Evolutionary conservation across 2,888 invertebrate genomes (phyloP), one percentile per base, ranked within the genome.

Genomic region (Helleia helle): DNA sequence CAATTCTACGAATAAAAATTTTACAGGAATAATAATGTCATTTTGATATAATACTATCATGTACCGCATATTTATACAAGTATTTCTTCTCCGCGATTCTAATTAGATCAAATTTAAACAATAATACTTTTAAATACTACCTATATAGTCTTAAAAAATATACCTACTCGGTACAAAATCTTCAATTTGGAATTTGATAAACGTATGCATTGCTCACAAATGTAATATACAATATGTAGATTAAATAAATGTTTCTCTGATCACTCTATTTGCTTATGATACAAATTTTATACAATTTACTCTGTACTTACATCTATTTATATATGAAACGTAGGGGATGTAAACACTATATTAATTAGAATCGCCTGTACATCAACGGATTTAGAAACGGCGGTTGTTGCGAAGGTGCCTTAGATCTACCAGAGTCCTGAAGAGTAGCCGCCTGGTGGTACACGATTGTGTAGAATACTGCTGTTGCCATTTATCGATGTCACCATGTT

Each of bases 371-470:
- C 45, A 40, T 40, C 41, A 41, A 45, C 43, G 48, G 46, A 43
- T 47, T 45, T 39, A 50, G 45, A 52, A 51, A 51, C 51, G 59
- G 54, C 55, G 55, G 51, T 59, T 52, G 43, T 7, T 22, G 18
- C 18, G 18, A 3, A 18, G 18, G 3, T 18, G 18, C 5, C 3
- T 22, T 55, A 50, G 46, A 59, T 66, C 87, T 89, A 90, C 90
- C 90, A 90, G 51, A 90, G 87, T 51, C 90, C 89, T 51, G 89
- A 89, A 50, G 90, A 90, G 67, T 76, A 89, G 37, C 90, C 90
- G 56, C 90, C 90, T 38, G 90, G 90, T 38, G 90, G 90, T 51
- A 90, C 88, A 67, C 90, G 89, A 62, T 71, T 79, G 60, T 87
- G 86, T 47, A 68, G 63, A 52, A 73, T 71, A 49, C 70, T 71